Conservation (phyloP, 2,888 invertebrate species). For the Vandiemenella viatica region DNA sequence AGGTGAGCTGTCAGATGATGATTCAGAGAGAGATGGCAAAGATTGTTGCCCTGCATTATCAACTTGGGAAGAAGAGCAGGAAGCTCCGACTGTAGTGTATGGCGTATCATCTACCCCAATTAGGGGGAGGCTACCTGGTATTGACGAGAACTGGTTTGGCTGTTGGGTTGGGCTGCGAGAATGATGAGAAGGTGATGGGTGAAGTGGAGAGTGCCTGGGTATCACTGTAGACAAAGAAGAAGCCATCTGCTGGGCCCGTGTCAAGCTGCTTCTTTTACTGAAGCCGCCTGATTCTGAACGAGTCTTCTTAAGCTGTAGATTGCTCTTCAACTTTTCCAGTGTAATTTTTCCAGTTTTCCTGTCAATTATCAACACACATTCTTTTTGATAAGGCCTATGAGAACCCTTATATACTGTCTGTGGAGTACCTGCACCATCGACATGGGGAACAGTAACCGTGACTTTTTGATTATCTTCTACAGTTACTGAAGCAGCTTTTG, state of each 20-base stretch:
- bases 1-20: too few species aligned
- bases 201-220: neutral
- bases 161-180: neutral
- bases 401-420: conserved; percentile 92
- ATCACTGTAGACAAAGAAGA: neutral
- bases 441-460: conserved; percentile 84
- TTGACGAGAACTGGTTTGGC: neutral
- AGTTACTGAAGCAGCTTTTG: conserved; percentile 79
- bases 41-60: too few species aligned
- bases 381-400: conserved; percentile 79
- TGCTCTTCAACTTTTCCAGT: conserved; percentile 78
- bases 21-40: too few species aligned
- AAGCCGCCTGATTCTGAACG: conserved; percentile 34
- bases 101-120: neutral
- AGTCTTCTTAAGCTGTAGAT: conserved; percentile 86
- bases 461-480: conserved; percentile 82
- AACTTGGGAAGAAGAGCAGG: too few species aligned
- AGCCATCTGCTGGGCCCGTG: neutral
- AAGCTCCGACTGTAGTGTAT: too few species aligned
- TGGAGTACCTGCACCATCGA: conserved; percentile 79
- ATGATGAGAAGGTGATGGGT: neutral
- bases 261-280: neutral
- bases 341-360: conserved; percentile 84
- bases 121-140: neutral
- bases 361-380: conserved; percentile 90